A percentile compares a stretch with the other conserved stretches of the same genome.
phyloP scores from a whole-genome alignment of 92 coral and sea anemone species.

The Nematostella vectensis region DNA sequence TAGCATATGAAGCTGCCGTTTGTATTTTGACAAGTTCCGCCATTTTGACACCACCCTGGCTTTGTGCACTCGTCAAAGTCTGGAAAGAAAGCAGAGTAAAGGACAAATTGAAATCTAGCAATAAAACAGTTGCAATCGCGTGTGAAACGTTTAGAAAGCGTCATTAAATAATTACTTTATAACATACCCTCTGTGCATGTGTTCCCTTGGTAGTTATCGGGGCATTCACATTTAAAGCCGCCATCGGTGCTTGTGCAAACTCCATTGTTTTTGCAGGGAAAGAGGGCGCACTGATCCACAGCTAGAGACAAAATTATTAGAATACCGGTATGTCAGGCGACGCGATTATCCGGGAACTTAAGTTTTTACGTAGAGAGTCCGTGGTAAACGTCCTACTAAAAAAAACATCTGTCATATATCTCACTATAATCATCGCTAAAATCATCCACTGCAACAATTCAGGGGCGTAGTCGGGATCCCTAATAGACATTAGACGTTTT shows the following conservation, averaged over 20 bases:
- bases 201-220: background rate
- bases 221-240: background rate
- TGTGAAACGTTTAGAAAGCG: too few relatives aligned
- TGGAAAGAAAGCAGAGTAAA: background rate
- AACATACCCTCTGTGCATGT: background rate
- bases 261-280: background rate
- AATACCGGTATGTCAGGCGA: too few relatives aligned
- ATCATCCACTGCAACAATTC: too few relatives aligned
- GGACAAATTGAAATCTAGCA: background rate
- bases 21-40: slow-evolving; percentile 1
- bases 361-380: too few relatives aligned
- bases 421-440: too few relatives aligned
- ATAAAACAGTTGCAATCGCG: too few relatives aligned
- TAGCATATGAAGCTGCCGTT: background rate
- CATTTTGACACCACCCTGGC: background rate
- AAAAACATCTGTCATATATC: too few relatives aligned
- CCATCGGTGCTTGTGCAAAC: background rate
- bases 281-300: slow-evolving; percentile 2
- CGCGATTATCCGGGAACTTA: too few relatives aligned
- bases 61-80: background rate
- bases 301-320: background rate
- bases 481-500: too few relatives aligned
- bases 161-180: too few relatives aligned
- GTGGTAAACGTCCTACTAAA: too few relatives aligned
- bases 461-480: too few relatives aligned